Percentiles rank a stretch among this genome's conserved stretches.
Evolutionary conservation across 1,140 invertebrate species (phyloP).

Genomic region (Eumeta japonica): DNA sequence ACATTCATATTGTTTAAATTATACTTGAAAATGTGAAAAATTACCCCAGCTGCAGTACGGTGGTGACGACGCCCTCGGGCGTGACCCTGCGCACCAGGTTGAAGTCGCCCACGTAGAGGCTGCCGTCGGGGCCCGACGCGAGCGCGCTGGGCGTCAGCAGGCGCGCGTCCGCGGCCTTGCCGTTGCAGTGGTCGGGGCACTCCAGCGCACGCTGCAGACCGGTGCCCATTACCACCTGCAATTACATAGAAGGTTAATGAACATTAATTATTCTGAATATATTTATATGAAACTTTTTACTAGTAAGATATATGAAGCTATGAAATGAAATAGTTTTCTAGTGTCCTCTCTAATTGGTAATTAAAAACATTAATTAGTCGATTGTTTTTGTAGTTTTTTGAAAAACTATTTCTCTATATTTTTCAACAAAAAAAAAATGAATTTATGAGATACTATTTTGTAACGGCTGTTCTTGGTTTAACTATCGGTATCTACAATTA

Average conservation of each 20-base stretch:
- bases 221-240: constrained; percentile 88
- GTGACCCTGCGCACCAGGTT: constrained; percentile 92
- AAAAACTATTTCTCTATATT: too few species aligned
- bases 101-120: constrained; percentile 95
- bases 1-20: too few species aligned
- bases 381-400: too few species aligned
- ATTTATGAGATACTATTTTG: too few species aligned
- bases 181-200: constrained; percentile 80
- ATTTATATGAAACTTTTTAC: not conserved
- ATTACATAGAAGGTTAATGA: not conserved
- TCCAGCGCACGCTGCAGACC: constrained; percentile 78
- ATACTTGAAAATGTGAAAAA: constrained; percentile 1
- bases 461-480: too few species aligned
- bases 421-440: too few species aligned
- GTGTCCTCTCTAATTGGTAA: too few species aligned
- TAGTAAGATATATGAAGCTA: not conserved
- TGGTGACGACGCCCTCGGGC: constrained; percentile 87
- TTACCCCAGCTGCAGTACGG: constrained; percentile 88
- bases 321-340: too few species aligned
- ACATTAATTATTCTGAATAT: too few species aligned
- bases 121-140: constrained; percentile 92
- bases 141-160: constrained; percentile 90
- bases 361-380: too few species aligned
- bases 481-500: too few species aligned
- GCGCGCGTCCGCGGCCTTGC: constrained; percentile 80